Evolutionary conservation across 2,113 vertebrate genomes (phyloP).

Genomic region (Gymnogyps californianus): DNA sequence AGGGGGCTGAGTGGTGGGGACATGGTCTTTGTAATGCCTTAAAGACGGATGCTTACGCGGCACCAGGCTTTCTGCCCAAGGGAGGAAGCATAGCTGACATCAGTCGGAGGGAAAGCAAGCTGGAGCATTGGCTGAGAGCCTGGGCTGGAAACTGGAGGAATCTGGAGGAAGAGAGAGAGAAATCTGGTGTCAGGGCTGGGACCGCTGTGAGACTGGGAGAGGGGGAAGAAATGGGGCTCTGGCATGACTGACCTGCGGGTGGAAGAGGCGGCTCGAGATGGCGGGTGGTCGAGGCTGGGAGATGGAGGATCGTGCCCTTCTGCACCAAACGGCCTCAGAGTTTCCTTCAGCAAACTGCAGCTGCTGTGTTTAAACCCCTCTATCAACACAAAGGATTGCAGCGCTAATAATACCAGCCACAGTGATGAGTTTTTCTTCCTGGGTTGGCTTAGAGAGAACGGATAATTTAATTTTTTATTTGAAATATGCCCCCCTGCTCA

Average conservation of each 20-base stretch:
- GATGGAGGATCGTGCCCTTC: background rate
- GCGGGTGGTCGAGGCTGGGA: background rate
- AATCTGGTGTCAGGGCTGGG: background rate
- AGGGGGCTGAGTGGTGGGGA: background rate
- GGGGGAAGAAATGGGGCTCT: background rate
- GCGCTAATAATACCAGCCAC: background rate
- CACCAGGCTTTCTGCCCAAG: background rate
- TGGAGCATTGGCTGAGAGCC: background rate
- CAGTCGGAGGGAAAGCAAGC: background rate
- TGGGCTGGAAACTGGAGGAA: background rate
- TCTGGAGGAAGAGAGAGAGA: background rate
- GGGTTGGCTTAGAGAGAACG: background rate
- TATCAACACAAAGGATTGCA: background rate
- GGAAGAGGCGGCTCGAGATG: fast-evolving
- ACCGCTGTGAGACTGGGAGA: background rate
- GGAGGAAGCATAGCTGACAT: background rate
- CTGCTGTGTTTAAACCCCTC: background rate
- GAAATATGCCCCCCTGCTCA: background rate
- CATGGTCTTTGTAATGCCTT: background rate
- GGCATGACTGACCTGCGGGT: background rate
- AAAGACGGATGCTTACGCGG: fast-evolving
- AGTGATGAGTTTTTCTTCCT: background rate
- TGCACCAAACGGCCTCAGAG: background rate
- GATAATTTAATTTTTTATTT: background rate
- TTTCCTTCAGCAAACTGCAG: background rate